Evolutionary conservation across 2,113 vertebrate species (phyloP).

Genomic region (Machaerirhynchus nigripectus): DNA sequence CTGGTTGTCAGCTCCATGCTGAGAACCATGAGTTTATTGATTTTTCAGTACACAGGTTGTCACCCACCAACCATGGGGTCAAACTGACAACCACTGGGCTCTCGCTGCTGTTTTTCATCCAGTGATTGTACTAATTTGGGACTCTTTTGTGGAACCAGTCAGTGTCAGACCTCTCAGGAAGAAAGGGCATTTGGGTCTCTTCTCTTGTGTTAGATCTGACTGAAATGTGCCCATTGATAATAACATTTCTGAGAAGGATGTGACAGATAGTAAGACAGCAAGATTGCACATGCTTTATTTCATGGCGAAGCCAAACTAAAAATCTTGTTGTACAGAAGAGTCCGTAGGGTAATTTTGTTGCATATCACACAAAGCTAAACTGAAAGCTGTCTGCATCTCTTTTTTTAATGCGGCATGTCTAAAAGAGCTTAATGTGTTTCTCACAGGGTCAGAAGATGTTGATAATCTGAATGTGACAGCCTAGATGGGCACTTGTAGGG

Average conservation of each 20-base stretch:
- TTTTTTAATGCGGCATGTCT: neutral
- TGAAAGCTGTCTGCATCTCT: neutral
- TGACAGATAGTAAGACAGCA: neutral
- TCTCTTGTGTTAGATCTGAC: neutral
- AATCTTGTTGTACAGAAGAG: neutral
- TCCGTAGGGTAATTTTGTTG: neutral
- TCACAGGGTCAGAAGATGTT: neutral
- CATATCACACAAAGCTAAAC: neutral
- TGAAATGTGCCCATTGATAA: neutral
- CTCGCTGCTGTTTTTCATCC: neutral
- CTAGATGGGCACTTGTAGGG: neutral
- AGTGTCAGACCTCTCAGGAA: neutral
- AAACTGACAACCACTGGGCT: neutral
- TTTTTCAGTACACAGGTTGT: neutral
- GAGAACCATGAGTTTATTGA: neutral
- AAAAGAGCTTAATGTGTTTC: neutral
- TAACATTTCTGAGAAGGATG: neutral
- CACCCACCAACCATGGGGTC: neutral
- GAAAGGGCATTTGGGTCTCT: neutral
- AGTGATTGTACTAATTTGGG: neutral
- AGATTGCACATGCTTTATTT: neutral
- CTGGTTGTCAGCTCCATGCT: neutral
- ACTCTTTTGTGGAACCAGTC: neutral
- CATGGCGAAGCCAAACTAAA: constrained; percentile 13
- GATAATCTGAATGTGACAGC: neutral